A percentile compares a stretch with the other conserved stretches of the same genome.
These are phyloP conservation scores for Drosophila meridiana DNA, from an alignment of 2,888 invertebrate species.

Conservation along the genomic window DNA sequence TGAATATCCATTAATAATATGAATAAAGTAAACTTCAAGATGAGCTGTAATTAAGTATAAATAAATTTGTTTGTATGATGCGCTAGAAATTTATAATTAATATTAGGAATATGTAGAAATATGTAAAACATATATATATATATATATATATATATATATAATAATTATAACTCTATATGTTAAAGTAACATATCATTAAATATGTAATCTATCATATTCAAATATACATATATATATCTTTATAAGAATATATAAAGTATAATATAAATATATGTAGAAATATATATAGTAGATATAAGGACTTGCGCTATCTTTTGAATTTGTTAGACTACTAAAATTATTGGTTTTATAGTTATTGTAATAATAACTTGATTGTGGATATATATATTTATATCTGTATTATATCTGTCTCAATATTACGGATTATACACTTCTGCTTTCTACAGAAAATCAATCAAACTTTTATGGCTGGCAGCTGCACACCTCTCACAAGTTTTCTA, in stretches of 20 bases:
- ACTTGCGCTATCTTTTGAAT: too few species aligned
- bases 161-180: too few species aligned
- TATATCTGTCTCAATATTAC: not conserved
- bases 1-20: not conserved
- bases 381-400: not conserved
- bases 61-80: not conserved
- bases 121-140: not conserved
- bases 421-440: not conserved
- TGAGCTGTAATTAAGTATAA: not conserved
- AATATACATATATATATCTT: too few species aligned
- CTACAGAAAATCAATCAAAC: slow-evolving; percentile 4
- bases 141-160: too few species aligned
- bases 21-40: not conserved
- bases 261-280: too few species aligned
- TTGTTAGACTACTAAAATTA: too few species aligned
- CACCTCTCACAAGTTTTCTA: not conserved
- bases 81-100: not conserved
- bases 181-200: too few species aligned
- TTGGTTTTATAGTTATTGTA: too few species aligned
- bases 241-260: too few species aligned
- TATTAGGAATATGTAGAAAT: too few species aligned
- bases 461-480: not conserved
- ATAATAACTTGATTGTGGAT: not conserved
- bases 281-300: too few species aligned
- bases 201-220: too few species aligned